phyloP scores from a whole-genome alignment of 2,113 vertebrate genomes.

The Mormyrus lacerda region DNA sequence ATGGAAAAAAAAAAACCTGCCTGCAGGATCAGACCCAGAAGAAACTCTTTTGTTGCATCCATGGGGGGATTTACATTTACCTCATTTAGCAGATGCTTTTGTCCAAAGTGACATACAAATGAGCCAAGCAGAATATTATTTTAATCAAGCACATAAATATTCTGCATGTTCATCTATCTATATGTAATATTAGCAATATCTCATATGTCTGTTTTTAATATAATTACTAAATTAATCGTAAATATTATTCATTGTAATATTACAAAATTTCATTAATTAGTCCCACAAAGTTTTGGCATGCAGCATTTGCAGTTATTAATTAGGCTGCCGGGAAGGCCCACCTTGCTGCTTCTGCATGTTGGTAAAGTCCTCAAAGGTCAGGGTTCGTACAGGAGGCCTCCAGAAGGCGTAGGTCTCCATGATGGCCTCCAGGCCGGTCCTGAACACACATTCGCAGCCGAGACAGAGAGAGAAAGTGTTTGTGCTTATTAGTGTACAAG shows the following conservation, averaged over 20 bases:
- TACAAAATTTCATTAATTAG: not conserved
- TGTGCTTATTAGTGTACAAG: not conserved
- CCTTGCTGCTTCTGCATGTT: constrained; percentile 99
- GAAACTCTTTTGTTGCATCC: not conserved
- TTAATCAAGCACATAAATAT: not conserved
- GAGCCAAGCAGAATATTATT: not conserved
- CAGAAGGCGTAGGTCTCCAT: constrained; percentile 99
- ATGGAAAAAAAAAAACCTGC: not conserved
- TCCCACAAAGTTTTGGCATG: not conserved
- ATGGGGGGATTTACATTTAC: not conserved
- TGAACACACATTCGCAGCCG: constrained; percentile 40
- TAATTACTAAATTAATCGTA: no score
- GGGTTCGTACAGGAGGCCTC: constrained; percentile 94
- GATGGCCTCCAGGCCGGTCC: constrained; percentile 95
- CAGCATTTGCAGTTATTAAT: constrained; percentile 22
- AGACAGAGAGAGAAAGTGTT: not conserved
- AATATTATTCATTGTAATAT: not conserved
- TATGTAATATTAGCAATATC: not conserved
- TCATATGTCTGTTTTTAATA: not conserved
- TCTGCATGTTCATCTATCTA: not conserved
- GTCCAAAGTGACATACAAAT: not conserved
- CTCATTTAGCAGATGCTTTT: not conserved
- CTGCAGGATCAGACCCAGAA: not conserved
- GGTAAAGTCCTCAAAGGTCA: constrained; percentile 97
- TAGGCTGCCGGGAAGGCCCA: constrained; percentile 30